A percentile compares a stretch with the other conserved stretches of the same genome.
Conservation (phyloP, 35 echinoderm and acorn worm species). For the Heliocidaris tuberculata region DNA sequence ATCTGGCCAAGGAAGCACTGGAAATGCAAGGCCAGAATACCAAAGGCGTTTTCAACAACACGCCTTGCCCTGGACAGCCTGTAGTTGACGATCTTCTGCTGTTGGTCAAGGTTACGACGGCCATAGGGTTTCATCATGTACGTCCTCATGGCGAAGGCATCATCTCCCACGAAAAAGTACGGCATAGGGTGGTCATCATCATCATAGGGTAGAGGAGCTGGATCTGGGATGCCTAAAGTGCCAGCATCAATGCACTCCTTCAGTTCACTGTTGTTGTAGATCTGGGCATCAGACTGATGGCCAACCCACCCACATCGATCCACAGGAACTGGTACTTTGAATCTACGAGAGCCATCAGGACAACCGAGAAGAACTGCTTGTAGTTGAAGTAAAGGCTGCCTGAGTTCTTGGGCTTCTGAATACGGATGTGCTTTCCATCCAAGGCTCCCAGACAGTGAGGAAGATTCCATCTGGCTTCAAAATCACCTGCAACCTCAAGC, state of each 20-base stretch:
- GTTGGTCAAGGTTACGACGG: slow-evolving; percentile 14
- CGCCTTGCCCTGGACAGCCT: slow-evolving; percentile 16
- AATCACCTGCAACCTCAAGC: slow-evolving; percentile 20
- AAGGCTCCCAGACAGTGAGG: slow-evolving; percentile 47
- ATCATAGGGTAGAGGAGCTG: slow-evolving; percentile 11
- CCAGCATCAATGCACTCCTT: slow-evolving; percentile 20
- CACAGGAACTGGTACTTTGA: no score
- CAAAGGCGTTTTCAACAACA: no score
- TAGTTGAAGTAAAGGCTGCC: no score
- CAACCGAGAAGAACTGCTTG: no score
- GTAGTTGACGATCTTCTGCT: slow-evolving; percentile 61
- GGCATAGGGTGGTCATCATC: slow-evolving; percentile 30
- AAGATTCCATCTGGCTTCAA: slow-evolving; percentile 56
- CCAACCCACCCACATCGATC: no score
- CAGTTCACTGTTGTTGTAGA: no score
- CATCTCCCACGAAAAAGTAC: slow-evolving; percentile 49
- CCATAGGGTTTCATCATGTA: slow-evolving; percentile 63
- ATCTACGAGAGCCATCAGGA: no score
- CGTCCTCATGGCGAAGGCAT: slow-evolving; percentile 50
- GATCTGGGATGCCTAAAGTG: slow-evolving; percentile 30
- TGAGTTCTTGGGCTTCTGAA: slow-evolving; percentile 35
- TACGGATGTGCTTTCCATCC: slow-evolving; percentile 59
- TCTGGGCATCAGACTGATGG: no score
- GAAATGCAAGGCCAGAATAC: no score
- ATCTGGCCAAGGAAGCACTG: slow-evolving; percentile 26